A percentile compares a stretch with the other conserved stretches of the same genome.
These are phyloP conservation scores for Gymnosoma rotundatum DNA, from an alignment of 2,888 invertebrate genomes.

Conservation along the genomic window DNA sequence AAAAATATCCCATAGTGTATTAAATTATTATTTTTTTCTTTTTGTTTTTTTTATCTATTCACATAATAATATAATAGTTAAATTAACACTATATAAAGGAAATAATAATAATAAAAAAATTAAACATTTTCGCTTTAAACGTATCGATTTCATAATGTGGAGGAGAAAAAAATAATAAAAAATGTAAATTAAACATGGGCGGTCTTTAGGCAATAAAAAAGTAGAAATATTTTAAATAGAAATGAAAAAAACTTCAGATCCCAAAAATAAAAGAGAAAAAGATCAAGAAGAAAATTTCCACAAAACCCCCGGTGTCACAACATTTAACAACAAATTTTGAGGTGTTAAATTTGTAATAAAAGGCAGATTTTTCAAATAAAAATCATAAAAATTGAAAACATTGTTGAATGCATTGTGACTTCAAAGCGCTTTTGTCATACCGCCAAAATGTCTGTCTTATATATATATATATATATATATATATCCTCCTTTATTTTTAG, in stretches of 20 bases:
- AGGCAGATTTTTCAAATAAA: slow-evolving; percentile 30
- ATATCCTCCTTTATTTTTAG: not conserved
- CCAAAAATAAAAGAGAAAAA: slow-evolving; percentile 15
- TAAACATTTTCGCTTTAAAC: slow-evolving; percentile 7
- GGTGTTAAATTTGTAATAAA: slow-evolving; percentile 48
- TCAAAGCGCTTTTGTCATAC: slow-evolving; percentile 50
- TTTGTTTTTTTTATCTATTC: not conserved
- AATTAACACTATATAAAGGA: slow-evolving; percentile 46
- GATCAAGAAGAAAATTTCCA: not conserved
- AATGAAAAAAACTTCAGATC: slow-evolving; percentile 1
- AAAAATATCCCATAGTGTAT: slow-evolving; percentile 46
- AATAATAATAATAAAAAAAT: not conserved
- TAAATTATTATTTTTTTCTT: slow-evolving; percentile 8
- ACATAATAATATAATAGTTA: slow-evolving; percentile 43
- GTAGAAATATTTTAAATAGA: not conserved
- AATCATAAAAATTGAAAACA: slow-evolving; percentile 42
- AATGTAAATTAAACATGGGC: slow-evolving; percentile 29
- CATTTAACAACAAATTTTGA: not conserved
- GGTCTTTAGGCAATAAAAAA: slow-evolving; percentile 17
- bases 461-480: not conserved
- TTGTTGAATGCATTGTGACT: slow-evolving; percentile 32
- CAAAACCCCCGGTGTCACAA: not conserved
- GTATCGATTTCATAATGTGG: slow-evolving; percentile 46
- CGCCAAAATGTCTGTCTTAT: slow-evolving; percentile 40
- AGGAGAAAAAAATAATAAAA: slow-evolving; percentile 8